These are phyloP conservation scores for Oithona nana DNA, from an alignment of 2,888 invertebrate species.

Conservation along the genomic window DNA sequence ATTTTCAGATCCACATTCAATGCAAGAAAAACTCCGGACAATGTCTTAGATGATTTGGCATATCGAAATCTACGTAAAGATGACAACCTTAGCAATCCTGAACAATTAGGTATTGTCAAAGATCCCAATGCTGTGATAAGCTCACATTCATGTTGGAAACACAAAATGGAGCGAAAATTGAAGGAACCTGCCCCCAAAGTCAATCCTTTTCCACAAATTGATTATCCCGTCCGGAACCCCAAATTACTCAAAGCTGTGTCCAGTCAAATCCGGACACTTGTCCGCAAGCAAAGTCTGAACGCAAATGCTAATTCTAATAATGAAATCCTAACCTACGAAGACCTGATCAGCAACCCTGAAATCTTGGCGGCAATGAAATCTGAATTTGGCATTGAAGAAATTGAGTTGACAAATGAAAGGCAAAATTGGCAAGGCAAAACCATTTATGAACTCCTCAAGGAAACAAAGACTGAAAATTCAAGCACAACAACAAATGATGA, in stretches of 20 bases:
- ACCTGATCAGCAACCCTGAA: background rate
- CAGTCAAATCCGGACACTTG: slow-evolving; percentile 8
- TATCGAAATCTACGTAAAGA: slow-evolving; percentile 68
- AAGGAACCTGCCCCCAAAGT: background rate
- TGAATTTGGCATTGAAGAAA: background rate
- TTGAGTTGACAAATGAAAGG: background rate
- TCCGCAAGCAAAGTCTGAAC: slow-evolving; percentile 9
- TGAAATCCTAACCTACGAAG: background rate
- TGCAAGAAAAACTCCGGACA: slow-evolving; percentile 51
- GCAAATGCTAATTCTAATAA: background rate
- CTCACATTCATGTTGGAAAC: slow-evolving; percentile 9
- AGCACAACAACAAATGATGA: background rate
- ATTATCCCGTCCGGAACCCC: slow-evolving; percentile 2
- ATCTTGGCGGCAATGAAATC: background rate
- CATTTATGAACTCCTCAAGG: background rate
- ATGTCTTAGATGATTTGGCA: slow-evolving; percentile 69
- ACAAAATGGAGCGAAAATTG: background rate
- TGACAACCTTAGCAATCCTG: slow-evolving; percentile 20
- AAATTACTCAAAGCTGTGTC: slow-evolving; percentile 1
- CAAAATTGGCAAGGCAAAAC: slow-evolving; percentile 9
- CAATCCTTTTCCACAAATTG: background rate
- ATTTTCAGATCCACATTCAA: slow-evolving; percentile 44
- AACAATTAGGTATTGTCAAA: slow-evolving; percentile 12
- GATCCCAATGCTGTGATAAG: background rate
- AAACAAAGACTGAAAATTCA: background rate